Evolutionary conservation across 2,888 invertebrate genomes (phyloP).

Genomic region (Chrysomela aeneicollis): DNA sequence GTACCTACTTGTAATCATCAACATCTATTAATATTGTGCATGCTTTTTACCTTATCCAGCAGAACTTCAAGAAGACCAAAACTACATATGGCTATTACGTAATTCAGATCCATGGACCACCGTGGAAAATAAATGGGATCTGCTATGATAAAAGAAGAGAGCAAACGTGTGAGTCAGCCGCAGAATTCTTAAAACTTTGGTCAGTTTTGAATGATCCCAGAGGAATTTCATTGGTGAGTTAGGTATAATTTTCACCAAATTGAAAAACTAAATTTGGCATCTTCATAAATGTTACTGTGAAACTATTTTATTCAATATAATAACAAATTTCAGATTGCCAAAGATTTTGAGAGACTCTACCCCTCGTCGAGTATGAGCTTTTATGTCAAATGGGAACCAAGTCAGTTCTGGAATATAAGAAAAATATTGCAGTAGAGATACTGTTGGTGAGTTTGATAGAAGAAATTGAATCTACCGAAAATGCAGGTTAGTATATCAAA

Average conservation of each 20-base stretch:
- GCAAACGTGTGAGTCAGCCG: background rate
- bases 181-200: background rate
- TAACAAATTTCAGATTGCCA: background rate
- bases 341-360: constrained; percentile 6
- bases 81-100: background rate
- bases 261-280: constrained; percentile 2
- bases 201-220: constrained; percentile 7
- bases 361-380: background rate
- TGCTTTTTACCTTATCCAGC: too few relatives aligned
- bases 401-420: background rate
- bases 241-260: background rate
- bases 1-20: background rate
- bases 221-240: constrained; percentile 7
- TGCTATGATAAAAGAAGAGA: background rate
- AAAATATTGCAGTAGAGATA: background rate
- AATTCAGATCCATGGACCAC: constrained; percentile 7
- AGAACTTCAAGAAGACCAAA: background rate
- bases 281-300: background rate
- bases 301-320: background rate
- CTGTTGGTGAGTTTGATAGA: background rate
- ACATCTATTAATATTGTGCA: too few relatives aligned
- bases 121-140: background rate
- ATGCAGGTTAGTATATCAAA: background rate
- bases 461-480: constrained; percentile 7
- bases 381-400: constrained; percentile 6